Evolutionary conservation across 2,888 invertebrate genomes (phyloP), one percentile per base, ranked within the genome.

Genomic region (Altica lythri): DNA sequence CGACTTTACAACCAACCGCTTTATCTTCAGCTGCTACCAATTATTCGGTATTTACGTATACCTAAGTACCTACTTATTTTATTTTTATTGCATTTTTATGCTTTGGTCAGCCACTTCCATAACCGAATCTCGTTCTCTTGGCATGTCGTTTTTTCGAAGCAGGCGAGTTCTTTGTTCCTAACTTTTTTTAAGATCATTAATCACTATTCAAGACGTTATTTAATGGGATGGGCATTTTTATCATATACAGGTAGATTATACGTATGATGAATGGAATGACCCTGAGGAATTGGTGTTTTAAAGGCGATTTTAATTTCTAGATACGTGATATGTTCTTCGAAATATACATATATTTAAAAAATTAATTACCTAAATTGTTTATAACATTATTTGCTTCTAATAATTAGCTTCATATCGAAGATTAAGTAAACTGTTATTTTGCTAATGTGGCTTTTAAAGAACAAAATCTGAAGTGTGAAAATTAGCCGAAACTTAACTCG

Each of bases 141-240:
- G 38, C 18, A 29, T 27, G 16, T 45, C 38, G 29, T 32, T 40
- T 32, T 53, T 30, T 18, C 40, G 30, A 45, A 38, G 34, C 46
- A 57, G 51, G 46, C 48, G 25, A 44, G 52, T 52, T 46, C 52
- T 58, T 58, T 58, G 58, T 58, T 58, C 55, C 27, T 30, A 42
- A 22, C 22, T 13, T 45, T 44, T 48, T 52, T 48, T 29, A 42
- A 38, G 44, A 38, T 47, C 59, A 59, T 59, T 59, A 59, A 59
- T 56, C 56, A 59, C 56, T 52, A 49, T 47, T 56, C 56, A 56
- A 53, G 55, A 53, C 50, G 59, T 53, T n/a, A 49, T 55, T 59
- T 56, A 56, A 55, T 59, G 59, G 56, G 59, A 57, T 55, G 53
- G 56, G 47, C 46, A 48, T 57, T 54, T 55, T 57, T 59, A 57